These are phyloP conservation scores for Dione vanillae DNA, from an alignment of 2,888 invertebrate genomes.

Conservation along the genomic window DNA sequence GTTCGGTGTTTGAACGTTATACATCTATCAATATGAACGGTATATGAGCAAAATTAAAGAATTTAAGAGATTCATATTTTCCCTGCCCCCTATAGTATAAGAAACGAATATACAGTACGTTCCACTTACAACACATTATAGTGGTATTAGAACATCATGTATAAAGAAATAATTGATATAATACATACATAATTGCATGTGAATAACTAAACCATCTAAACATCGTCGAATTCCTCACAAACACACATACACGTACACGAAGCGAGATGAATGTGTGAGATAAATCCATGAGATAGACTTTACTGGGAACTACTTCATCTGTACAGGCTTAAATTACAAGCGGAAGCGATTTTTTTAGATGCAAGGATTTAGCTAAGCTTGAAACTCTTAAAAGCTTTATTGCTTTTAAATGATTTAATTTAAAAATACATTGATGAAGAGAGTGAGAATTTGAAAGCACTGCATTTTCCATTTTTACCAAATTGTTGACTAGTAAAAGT, in stretches of 20 bases:
- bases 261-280: conserved; percentile 78
- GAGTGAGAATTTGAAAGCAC: too few relatives aligned
- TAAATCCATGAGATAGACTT: conserved; percentile 68
- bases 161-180: conserved; percentile 15
- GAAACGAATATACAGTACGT: neutral
- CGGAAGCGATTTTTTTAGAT: conserved; percentile 46
- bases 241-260: conserved; percentile 57
- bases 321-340: conserved; percentile 45
- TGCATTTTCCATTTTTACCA: too few relatives aligned
- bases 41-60: too few relatives aligned
- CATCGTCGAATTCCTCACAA: conserved; percentile 60
- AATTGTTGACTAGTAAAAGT: too few relatives aligned
- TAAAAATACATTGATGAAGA: too few relatives aligned
- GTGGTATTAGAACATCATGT: conserved; percentile 9
- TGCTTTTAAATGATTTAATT: too few relatives aligned
- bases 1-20: too few relatives aligned
- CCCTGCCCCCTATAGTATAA: neutral
- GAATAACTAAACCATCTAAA: conserved; percentile 48
- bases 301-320: conserved; percentile 70
- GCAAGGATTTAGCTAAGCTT: too few relatives aligned
- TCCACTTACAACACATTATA: neutral
- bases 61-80: too few relatives aligned
- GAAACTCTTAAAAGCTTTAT: too few relatives aligned
- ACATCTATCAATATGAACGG: too few relatives aligned
- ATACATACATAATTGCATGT: conserved; percentile 46